phyloP scores from a whole-genome alignment of 2,113 vertebrate species.

The Hippocampus comes region DNA sequence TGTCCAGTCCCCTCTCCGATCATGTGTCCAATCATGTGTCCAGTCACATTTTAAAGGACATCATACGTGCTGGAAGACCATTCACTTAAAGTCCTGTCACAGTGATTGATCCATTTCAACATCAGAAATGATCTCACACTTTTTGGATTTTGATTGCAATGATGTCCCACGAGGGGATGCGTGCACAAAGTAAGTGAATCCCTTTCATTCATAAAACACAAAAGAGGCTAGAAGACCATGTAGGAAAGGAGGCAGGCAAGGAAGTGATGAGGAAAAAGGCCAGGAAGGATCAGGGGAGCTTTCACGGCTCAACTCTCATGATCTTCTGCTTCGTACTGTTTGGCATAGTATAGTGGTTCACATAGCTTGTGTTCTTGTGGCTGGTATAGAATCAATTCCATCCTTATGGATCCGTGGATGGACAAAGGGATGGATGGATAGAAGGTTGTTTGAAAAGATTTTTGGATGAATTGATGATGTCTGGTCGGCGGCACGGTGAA shows the following conservation, averaged over 20 bases:
- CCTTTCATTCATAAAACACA: not conserved
- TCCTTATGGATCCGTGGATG: no score
- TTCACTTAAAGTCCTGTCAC: not conserved
- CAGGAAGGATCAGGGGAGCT: not conserved
- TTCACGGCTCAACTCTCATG: not conserved
- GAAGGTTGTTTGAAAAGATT: no score
- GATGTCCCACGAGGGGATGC: not conserved
- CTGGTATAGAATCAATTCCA: no score
- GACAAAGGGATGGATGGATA: no score
- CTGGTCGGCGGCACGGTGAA: no score
- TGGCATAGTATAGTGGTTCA: not conserved
- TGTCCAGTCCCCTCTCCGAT: not conserved
- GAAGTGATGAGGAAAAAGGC: not conserved
- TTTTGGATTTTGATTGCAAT: not conserved
- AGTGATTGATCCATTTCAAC: not conserved
- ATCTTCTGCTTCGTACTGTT: not conserved
- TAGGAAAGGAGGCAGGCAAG: not conserved
- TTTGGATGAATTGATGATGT: no score
- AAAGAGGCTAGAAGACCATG: not conserved
- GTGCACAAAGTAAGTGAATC: not conserved
- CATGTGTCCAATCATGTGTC: not conserved
- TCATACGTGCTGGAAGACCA: not conserved
- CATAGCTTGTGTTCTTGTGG: not conserved
- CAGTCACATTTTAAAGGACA: not conserved
- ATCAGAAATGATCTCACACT: not conserved